Evolutionary conservation across 2,888 invertebrate genomes (phyloP).

Genomic region (Strigamia transsilvanica): DNA sequence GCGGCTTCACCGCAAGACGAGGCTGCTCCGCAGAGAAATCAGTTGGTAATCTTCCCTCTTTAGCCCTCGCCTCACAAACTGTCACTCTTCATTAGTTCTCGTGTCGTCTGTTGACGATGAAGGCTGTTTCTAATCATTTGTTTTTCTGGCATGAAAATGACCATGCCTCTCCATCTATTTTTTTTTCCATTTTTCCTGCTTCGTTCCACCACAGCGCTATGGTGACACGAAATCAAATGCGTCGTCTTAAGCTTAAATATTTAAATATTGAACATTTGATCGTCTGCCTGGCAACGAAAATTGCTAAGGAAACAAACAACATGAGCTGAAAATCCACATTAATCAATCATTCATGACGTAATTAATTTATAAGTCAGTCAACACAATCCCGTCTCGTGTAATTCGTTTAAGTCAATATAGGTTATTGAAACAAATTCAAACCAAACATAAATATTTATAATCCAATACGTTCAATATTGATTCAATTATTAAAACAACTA

Average conservation of each 20-base stretch:
- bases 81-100: slow-evolving; percentile 46
- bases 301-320: not conserved
- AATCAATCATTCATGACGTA: slow-evolving; percentile 20
- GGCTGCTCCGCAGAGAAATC: slow-evolving; percentile 46
- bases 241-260: slow-evolving; percentile 18
- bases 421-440: too few relatives aligned
- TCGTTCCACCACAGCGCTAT: not conserved
- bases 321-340: not conserved
- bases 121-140: slow-evolving; percentile 17
- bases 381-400: not conserved
- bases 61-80: slow-evolving; percentile 46
- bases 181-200: not conserved
- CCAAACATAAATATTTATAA: too few relatives aligned
- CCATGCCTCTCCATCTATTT: not conserved
- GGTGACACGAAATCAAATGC: slow-evolving; percentile 12
- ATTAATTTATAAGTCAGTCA: not conserved
- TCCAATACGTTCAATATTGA: too few relatives aligned
- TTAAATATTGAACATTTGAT: slow-evolving; percentile 43
- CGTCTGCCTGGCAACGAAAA: not conserved
- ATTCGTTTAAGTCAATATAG: not conserved
- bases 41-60: slow-evolving; percentile 49
- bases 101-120: slow-evolving; percentile 26
- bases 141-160: slow-evolving; percentile 13
- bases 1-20: slow-evolving; percentile 41
- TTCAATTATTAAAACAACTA: too few relatives aligned